Evolutionary conservation across 2,113 vertebrate species (phyloP), one percentile per base, ranked within the genome.

Genomic region (Sclerurus mexicanus): DNA sequence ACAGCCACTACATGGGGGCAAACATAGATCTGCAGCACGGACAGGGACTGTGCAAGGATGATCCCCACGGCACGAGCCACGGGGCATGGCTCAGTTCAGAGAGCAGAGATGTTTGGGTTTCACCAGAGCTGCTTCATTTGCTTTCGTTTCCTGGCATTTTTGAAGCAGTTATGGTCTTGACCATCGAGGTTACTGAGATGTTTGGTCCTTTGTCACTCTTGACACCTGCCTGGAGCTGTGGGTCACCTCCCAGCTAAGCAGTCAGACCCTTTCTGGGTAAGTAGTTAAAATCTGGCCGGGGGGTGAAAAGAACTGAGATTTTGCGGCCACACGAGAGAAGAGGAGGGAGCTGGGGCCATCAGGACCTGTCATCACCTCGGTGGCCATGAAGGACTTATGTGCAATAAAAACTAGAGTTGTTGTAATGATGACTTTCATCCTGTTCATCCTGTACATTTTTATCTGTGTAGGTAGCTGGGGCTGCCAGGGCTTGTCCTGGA

Each of bases 51-150:
- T 50, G 23, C 46, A 21, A 49, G 66, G 42, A 22, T 0, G 5
- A 39, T 6, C 17, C 33, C 0, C 2, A 30, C 7, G 69, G n/a
- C 55, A 49, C 0, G 0, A 68, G 30, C 25, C 55, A 39, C 0
- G 0, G 63, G 73, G 28, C 1, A 9, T 5, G 9, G 46, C 31
- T 64, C 21, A 20, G 19, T 33, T 49, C 74, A 46, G 64, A 33
- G 53, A 19, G 44, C 52, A 23, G 66, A 83, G 46, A 5, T 17
- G 8, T 23, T 8, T 7, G 9, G 22, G 9, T 49, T 37, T 9
- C 15, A 10, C 31, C 18, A 68, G 10, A 69, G 40, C 15, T 23
- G 59, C 44, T 67, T 55, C 10, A 1, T 66, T 74, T 67, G 46
- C 33, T 53, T 33, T 23, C 42, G 25, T 64, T 56, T 24, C 47